phyloP scores from a whole-genome alignment of 2,113 vertebrate species.

The Thermophis baileyi region DNA sequence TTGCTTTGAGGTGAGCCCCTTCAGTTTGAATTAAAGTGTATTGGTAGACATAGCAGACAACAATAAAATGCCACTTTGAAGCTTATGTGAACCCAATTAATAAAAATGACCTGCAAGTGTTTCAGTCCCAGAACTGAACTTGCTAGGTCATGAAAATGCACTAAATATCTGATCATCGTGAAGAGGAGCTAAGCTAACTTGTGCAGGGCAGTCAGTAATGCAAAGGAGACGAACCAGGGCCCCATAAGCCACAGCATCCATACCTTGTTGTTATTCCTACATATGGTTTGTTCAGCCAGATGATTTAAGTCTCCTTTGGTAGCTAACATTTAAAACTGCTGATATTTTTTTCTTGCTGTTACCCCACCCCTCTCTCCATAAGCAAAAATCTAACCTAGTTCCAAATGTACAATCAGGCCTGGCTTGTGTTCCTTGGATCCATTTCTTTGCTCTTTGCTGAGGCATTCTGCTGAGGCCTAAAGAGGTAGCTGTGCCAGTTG shows the following conservation, averaged over 20 bases:
- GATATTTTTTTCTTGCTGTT: background rate
- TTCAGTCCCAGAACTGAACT: background rate
- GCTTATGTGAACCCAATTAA: background rate
- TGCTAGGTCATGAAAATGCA: background rate
- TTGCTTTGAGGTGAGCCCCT: background rate
- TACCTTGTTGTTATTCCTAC: background rate
- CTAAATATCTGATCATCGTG: background rate
- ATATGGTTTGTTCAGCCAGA: background rate
- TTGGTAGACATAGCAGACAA: background rate
- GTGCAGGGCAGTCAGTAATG: background rate
- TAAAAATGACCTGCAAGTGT: background rate
- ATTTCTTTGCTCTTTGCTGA: background rate
- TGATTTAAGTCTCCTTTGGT: background rate
- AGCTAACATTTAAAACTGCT: background rate
- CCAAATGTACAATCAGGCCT: background rate
- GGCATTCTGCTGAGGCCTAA: too few species aligned
- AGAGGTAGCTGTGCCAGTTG: too few species aligned
- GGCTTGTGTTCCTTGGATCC: background rate
- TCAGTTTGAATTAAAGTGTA: background rate
- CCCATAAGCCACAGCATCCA: background rate
- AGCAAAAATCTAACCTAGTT: background rate
- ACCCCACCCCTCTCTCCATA: background rate
- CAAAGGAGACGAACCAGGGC: background rate
- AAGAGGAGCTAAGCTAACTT: background rate
- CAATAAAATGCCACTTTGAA: background rate